phyloP scores from a whole-genome alignment of 1,140 invertebrate genomes.

The Proctacanthus coquilletti region DNA sequence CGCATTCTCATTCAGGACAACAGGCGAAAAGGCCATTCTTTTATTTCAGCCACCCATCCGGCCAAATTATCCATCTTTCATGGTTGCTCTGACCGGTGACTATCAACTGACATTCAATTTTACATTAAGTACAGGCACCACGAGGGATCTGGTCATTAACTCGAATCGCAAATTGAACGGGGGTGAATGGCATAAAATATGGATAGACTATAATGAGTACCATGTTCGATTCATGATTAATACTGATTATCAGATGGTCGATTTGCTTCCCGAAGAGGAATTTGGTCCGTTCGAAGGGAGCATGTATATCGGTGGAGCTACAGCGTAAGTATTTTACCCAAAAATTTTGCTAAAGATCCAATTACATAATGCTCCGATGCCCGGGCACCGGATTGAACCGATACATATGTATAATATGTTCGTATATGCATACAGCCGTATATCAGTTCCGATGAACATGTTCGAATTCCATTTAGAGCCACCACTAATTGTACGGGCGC shows the following conservation, averaged over 20 bases:
- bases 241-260: constrained; percentile 71
- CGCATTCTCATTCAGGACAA: constrained; percentile 82
- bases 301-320: constrained; percentile 83
- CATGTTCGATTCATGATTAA: constrained; percentile 91
- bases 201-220: constrained; percentile 85
- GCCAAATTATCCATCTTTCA: constrained; percentile 77
- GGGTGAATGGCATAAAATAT: constrained; percentile 90
- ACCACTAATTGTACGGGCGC: too few relatives aligned
- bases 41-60: constrained; percentile 79
- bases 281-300: constrained; percentile 84
- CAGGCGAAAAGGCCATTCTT: constrained; percentile 73
- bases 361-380: too few relatives aligned
- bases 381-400: too few relatives aligned
- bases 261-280: constrained; percentile 67
- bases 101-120: constrained; percentile 81
- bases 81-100: constrained; percentile 72
- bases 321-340: constrained; percentile 62
- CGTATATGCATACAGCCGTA: too few relatives aligned
- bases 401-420: too few relatives aligned
- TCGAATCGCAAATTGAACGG: constrained; percentile 68
- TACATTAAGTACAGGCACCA: constrained; percentile 66
- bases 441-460: too few relatives aligned
- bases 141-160: constrained; percentile 61
- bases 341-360: too few relatives aligned
- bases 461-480: too few relatives aligned